Base-by-base conservation (phyloP, 1,140 invertebrate genomes). In the Eueides isabella region DNA sequence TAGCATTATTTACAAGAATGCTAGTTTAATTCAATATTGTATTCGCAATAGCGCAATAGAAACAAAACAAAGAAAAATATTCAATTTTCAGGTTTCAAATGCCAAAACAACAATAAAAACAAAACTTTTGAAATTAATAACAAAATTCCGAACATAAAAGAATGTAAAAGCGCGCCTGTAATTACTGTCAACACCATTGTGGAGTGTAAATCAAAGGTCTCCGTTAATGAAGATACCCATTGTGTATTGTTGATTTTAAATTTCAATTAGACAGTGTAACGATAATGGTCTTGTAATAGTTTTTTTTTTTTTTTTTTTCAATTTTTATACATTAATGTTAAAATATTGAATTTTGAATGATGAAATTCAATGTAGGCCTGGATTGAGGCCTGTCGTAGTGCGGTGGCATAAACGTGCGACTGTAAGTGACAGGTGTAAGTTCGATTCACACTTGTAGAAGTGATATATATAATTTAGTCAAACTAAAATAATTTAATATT, bases 151-250 rank as follows among this genome's bases (percentile, higher is more conserved):
- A 26, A 26, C 48, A 55, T 55, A 55, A 55, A 55, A 55, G 48
- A 55, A 55, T 26, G 48, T 23, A 55, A 55, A 55, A 55, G 48
- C 48, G 48, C 48, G 48, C 23, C 48, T 55, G 48, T 55, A 55
- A 63, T 63, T 63, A 63, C 61, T 63, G 61, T 30, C 61, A 63
- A 16, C 30, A n/a, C 61, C 61, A 63, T 63, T 63, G 29, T 63
- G 7, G 61, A 31, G 30, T 63, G 61, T 63, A 63, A 63, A 63
- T 63, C 61, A 63, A 63, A 63, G 30, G 30, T 29, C 61, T 31
- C 30, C 30, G 16, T 30, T 63, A 63, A 63, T 63, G 61, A 63
- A 29, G 61, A 29, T 19, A 30, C 5, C 14, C 14, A 31, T 63
- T 63, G 26, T 38, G 30, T 63, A 63, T 63, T 29, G 61, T 29